These are phyloP conservation scores for Chloroceryle aenea DNA, from an alignment of 2,113 vertebrate genomes.

Conservation along the genomic window DNA sequence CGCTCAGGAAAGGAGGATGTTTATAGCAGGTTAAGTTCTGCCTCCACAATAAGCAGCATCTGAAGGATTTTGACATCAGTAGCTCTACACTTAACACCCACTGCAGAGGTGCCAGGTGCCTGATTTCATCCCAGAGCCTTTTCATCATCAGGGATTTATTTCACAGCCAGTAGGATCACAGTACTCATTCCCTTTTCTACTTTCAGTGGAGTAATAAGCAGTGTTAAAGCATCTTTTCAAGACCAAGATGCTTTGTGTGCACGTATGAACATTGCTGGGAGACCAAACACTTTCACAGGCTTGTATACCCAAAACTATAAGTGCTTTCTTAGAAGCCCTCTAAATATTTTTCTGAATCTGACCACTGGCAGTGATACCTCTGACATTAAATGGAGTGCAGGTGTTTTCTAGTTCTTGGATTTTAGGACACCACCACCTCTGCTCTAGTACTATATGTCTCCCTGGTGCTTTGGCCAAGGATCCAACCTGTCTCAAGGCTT, in stretches of 20 bases:
- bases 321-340: not conserved
- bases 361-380: not conserved
- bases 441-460: not conserved
- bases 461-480: not conserved
- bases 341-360: not conserved
- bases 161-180: not conserved
- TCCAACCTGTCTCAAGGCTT: not conserved
- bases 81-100: not conserved
- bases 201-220: not conserved
- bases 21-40: slow-evolving; percentile 2
- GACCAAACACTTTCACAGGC: not conserved
- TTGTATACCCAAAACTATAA: not conserved
- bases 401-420: not conserved
- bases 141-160: not conserved
- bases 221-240: not conserved
- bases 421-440: not conserved
- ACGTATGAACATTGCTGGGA: not conserved
- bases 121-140: not conserved
- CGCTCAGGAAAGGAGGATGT: not conserved
- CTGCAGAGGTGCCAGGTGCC: not conserved
- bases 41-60: not conserved
- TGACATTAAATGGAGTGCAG: not conserved
- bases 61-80: not conserved
- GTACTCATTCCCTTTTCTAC: not conserved
- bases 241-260: not conserved